These are phyloP conservation scores for Platycheirus rosarum DNA, from an alignment of 2,888 invertebrate species.

Conservation along the genomic window DNA sequence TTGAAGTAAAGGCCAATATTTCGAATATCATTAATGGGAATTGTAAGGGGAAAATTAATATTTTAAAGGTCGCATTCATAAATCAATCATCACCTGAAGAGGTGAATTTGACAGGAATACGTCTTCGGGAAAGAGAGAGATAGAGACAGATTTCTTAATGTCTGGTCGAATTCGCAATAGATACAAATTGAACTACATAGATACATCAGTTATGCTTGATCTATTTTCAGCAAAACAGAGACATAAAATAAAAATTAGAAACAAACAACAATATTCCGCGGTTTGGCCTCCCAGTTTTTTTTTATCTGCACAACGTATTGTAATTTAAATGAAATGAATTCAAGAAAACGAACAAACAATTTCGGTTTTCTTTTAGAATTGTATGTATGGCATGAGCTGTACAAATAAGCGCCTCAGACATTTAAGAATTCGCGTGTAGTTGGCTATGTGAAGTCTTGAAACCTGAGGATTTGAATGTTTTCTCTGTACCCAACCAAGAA, in stretches of 20 bases:
- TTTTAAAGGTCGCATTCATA: conserved; percentile 64
- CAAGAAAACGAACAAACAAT: conserved; percentile 23
- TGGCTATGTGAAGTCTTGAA: conserved; percentile 64
- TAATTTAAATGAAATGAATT: conserved; percentile 65
- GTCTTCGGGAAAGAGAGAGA: not conserved
- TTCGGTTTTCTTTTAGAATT: conserved; percentile 34
- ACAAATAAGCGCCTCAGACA: conserved; percentile 3
- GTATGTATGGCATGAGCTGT: not conserved
- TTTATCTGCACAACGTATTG: conserved; percentile 55
- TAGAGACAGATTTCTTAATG: conserved; percentile 1
- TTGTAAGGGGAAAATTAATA: conserved; percentile 29
- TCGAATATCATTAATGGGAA: conserved; percentile 59
- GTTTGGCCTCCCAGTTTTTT: conserved; percentile 39
- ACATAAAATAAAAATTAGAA: conserved; percentile 42
- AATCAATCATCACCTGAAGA: conserved; percentile 46
- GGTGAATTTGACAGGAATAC: not conserved
- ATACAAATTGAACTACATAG: conserved; percentile 27
- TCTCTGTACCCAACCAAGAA: conserved; percentile 4
- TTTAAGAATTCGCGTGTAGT: not conserved
- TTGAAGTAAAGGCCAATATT: conserved; percentile 47
- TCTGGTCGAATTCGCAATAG: conserved; percentile 3
- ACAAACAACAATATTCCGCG: conserved; percentile 36
- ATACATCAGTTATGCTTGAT: conserved; percentile 76
- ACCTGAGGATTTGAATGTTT: conserved; percentile 68
- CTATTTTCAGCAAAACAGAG: conserved; percentile 78